A percentile compares a stretch with the other conserved stretches of the same genome.
phyloP scores from a whole-genome alignment of 1,140 invertebrate genomes.

The Calliphora vicina region DNA sequence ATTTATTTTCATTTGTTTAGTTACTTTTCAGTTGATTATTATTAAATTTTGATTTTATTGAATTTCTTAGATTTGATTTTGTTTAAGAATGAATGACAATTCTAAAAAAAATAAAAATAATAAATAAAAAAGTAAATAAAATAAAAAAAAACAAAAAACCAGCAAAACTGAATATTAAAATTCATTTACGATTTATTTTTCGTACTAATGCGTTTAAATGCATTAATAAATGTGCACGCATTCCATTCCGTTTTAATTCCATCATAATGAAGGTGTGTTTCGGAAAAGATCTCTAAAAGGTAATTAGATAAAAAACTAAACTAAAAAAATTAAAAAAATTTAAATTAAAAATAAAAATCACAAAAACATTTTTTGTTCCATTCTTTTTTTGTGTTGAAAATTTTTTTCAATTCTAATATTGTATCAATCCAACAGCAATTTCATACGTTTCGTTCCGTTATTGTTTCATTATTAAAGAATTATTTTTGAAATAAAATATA shows the following conservation, averaged over 20 bases:
- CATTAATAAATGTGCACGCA: constrained; percentile 62
- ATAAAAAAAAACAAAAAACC: constrained; percentile 12
- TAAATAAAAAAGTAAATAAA: not conserved
- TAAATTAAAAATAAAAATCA: constrained; percentile 38
- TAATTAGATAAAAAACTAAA: constrained; percentile 66
- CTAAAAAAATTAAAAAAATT: constrained; percentile 53
- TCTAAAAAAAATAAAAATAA: not conserved
- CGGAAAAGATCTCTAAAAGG: constrained; percentile 92
- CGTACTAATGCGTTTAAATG: constrained; percentile 67
- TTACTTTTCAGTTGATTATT: not conserved
- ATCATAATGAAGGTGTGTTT: constrained; percentile 78
- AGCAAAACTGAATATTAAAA: constrained; percentile 45
- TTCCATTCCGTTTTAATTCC: constrained; percentile 56
- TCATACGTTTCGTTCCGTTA: not conserved
- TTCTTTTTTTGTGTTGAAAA: not conserved
- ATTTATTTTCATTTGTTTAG: not conserved
- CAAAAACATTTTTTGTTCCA: constrained; percentile 31
- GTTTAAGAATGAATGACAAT: not conserved
- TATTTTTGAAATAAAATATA: not conserved
- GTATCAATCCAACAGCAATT: constrained; percentile 25
- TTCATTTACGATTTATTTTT: constrained; percentile 53
- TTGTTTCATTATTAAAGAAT: not conserved
- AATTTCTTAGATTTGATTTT: not conserved
- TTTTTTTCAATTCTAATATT: constrained; percentile 41
- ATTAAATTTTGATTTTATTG: not conserved